phyloP scores from a whole-genome alignment of 2,797 vertebrate genomes.

The Myotis planiceps region DNA sequence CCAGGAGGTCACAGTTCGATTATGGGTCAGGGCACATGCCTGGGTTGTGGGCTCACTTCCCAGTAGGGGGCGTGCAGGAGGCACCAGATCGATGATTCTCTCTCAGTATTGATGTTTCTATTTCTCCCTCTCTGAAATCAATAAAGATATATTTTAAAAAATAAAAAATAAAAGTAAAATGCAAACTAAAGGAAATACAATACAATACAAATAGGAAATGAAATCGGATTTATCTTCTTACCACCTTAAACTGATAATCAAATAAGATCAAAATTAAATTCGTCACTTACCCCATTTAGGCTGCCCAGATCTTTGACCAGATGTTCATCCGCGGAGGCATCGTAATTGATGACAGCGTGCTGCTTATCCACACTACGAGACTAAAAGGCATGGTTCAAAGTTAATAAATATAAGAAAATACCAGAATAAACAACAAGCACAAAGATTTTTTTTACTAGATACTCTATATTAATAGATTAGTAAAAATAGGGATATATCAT shows the following conservation, averaged over 20 bases:
- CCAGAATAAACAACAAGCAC: not conserved
- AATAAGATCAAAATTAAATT: not conserved
- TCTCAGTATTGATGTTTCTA: too few relatives aligned
- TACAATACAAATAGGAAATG: not conserved
- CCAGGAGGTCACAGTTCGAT: too few relatives aligned
- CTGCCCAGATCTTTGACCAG: conserved; percentile 98
- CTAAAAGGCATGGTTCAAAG: conserved; percentile 82
- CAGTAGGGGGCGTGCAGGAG: too few relatives aligned
- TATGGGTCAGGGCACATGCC: too few relatives aligned
- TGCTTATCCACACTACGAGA: conserved; percentile 99
- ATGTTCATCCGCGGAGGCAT: conserved; percentile 94
- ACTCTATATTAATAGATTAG: not conserved
- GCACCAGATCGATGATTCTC: too few relatives aligned
- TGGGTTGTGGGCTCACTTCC: too few relatives aligned
- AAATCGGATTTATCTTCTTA: not conserved
- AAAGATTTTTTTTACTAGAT: not conserved
- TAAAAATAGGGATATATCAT: not conserved
- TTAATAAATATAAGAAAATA: conserved; percentile 40
- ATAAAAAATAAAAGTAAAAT: not conserved
- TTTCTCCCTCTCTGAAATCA: too few relatives aligned
- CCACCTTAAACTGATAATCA: not conserved
- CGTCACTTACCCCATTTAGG: conserved; percentile 95
- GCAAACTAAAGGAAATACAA: not conserved
- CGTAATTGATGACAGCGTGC: conserved; percentile 99
- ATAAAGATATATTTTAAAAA: too few relatives aligned